Percentiles rank a stretch among this genome's conserved stretches.
These are phyloP conservation scores for Diloba caeruleocephala DNA, from an alignment of 2,888 invertebrate genomes.

Conservation along the genomic window DNA sequence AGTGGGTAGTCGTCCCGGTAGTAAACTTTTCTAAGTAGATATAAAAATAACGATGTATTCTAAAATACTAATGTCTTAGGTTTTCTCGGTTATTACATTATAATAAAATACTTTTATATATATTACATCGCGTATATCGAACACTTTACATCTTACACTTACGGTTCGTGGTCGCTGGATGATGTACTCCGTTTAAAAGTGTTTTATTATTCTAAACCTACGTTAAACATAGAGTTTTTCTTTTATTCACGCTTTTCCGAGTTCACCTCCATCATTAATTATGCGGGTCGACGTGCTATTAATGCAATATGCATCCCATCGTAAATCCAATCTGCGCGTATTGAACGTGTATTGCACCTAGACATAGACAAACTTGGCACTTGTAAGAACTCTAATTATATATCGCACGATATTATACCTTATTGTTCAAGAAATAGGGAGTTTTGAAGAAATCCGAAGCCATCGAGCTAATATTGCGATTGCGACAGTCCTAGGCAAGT, in stretches of 20 bases:
- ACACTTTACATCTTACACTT: too few relatives aligned
- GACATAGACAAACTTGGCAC: conserved; percentile 66
- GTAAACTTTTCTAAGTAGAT: too few relatives aligned
- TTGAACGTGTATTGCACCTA: conserved; percentile 72
- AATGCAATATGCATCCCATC: conserved; percentile 52
- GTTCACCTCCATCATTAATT: conserved; percentile 56
- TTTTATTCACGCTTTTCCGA: conserved; percentile 66
- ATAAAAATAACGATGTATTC: too few relatives aligned
- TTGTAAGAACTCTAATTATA: conserved; percentile 53
- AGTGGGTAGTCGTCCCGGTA: too few relatives aligned
- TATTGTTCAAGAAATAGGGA: conserved; percentile 48
- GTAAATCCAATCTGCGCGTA: conserved; percentile 67
- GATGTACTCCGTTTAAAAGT: too few relatives aligned
- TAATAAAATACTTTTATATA: too few relatives aligned
- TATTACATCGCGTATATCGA: too few relatives aligned
- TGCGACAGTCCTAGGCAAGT: conserved; percentile 80
- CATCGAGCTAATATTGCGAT: conserved; percentile 60
- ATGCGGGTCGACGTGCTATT: conserved; percentile 52
- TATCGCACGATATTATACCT: conserved; percentile 55
- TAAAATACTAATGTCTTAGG: too few relatives aligned
- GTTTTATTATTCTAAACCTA: conserved; percentile 4
- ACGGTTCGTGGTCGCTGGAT: too few relatives aligned
- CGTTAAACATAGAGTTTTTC: conserved; percentile 40
- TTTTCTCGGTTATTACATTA: too few relatives aligned
- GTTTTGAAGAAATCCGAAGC: conserved; percentile 35